phyloP scores from a whole-genome alignment of 1,140 invertebrate species.

The Dufourea novaeangliae region DNA sequence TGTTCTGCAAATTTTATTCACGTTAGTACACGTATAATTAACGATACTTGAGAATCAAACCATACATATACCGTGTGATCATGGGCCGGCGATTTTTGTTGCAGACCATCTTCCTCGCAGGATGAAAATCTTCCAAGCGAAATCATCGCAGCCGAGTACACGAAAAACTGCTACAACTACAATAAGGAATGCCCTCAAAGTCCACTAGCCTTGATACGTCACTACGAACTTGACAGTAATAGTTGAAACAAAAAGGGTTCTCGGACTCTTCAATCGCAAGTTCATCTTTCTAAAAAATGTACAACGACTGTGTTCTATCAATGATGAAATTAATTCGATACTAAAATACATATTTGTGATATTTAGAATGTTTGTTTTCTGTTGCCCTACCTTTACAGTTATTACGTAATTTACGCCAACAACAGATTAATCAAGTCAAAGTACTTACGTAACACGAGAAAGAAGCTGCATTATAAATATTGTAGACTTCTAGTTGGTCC shows the following conservation, averaged over 20 bases:
- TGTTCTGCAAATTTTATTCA: conserved; percentile 78
- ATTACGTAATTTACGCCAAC: no score
- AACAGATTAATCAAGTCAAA: background rate
- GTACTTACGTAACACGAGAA: background rate
- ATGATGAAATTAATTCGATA: no score
- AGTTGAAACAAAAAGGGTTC: no score
- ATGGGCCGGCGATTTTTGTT: conserved; percentile 55
- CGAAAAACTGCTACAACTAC: conserved; percentile 73
- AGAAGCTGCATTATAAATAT: background rate
- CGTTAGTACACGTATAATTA: conserved; percentile 68
- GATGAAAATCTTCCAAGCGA: conserved; percentile 73
- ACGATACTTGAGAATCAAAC: background rate
- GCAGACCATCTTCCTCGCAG: conserved; percentile 78
- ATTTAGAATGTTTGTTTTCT: no score
- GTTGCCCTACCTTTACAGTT: no score
- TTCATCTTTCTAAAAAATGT: no score
- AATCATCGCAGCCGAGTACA: conserved; percentile 76
- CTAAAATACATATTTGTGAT: no score
- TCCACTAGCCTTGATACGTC: conserved; percentile 75
- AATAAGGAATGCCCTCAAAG: conserved; percentile 76
- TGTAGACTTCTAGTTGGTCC: background rate
- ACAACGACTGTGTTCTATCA: no score
- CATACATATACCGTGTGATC: background rate
- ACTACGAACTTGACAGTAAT: conserved; percentile 23
- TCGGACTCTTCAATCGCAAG: no score